Base-by-base conservation (phyloP, 2,888 invertebrate genomes). In the Hyles lineata region DNA sequence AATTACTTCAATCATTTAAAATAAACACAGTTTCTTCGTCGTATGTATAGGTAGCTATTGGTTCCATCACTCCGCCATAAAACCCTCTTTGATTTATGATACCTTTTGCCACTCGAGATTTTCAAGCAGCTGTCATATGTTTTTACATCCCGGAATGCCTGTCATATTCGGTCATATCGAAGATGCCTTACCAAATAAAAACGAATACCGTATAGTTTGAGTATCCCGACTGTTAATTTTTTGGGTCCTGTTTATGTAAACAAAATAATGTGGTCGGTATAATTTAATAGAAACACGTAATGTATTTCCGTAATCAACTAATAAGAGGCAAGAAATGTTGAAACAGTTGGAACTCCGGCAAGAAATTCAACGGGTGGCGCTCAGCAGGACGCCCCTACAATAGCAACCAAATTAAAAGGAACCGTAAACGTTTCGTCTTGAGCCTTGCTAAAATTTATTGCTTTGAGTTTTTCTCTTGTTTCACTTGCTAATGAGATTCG, bases 391-490 rank as follows among this genome's bases (percentile, higher is more conserved):
- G 90, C 89, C 90, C 85, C 89, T 89, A 94, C 94, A 94, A 94
- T 93, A 87, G 90, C 91, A 91, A 91, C 93, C 93, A 93, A 94
- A 94, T 94, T 94, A 94, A 94, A 94, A 92, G 92, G 87, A 92
- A 92, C 92, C 92, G 92, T 92, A 93, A 94, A 92, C 89, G 92
- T 92, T 93, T 92, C 89, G 89, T 92, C 91, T 92, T 92, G 91
- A 90, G 91, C 89, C 90, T 90, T 90, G 93, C 93, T 91, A 92
- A 94, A 94, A 94, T 94, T 94, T 94, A 94, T 94, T 91, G 87
- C 91, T 87, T 80, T 78, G 80, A 88, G 88, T 91, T 92, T 92
- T 91, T 91, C 89, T 90, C 89, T 92, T 92, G 87, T 93, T 92
- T 91, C 87, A 85, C 85, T 89, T 88, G 87, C 93, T 94, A 94